These are phyloP conservation scores for Meleagris gallopavo DNA, from an alignment of 2,113 vertebrate genomes.

Conservation along the genomic window DNA sequence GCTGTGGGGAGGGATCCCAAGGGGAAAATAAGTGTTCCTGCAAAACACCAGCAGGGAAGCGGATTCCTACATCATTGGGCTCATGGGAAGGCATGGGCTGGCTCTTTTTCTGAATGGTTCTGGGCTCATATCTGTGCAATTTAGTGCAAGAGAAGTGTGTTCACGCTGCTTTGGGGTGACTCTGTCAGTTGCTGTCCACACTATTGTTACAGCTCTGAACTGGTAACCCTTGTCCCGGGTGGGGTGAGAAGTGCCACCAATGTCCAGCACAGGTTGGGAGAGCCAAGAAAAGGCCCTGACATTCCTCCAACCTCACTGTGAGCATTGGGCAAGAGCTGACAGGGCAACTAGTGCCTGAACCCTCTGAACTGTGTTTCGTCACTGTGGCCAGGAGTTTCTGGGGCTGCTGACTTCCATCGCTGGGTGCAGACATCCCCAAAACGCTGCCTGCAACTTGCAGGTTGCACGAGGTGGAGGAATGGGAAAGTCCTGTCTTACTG, in stretches of 20 bases:
- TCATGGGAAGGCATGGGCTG: not conserved
- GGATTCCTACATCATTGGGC: not conserved
- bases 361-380: not conserved
- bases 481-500: not conserved
- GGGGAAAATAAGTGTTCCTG: not conserved
- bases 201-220: not conserved
- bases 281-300: not conserved
- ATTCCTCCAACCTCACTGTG: not conserved
- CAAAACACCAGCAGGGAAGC: not conserved
- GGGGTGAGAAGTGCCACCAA: not conserved
- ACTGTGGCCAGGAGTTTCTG: not conserved
- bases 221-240: not conserved
- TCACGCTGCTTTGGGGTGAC: not conserved
- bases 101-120: not conserved
- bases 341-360: not conserved
- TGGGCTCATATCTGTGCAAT: not conserved
- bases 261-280: not conserved
- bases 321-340: not conserved
- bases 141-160: not conserved
- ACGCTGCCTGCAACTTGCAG: not conserved
- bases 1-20: not conserved
- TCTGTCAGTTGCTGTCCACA: not conserved
- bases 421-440: rapidly evolving
- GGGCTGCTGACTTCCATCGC: rapidly evolving
- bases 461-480: not conserved